Evolutionary conservation across 2,888 invertebrate species (phyloP).

Genomic region (Serripes groenlandicus): DNA sequence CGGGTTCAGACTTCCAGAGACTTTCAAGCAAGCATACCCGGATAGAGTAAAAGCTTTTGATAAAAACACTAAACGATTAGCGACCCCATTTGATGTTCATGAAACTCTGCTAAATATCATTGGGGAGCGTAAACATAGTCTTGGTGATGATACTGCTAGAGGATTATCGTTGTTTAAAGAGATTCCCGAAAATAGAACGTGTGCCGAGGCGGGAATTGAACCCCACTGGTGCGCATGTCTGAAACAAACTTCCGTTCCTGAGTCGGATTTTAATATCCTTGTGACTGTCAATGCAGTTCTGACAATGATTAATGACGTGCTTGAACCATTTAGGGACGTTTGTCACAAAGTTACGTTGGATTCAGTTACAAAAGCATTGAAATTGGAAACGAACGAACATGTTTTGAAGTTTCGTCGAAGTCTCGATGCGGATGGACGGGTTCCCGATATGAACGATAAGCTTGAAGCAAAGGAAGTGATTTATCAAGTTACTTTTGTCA

Average conservation of each 20-base stretch:
- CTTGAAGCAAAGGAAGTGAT: conserved; percentile 89
- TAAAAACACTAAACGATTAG: conserved; percentile 90
- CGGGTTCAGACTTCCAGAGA: conserved; percentile 92
- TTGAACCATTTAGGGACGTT: conserved; percentile 86
- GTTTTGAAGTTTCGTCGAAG: conserved; percentile 91
- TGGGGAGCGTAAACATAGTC: conserved; percentile 15
- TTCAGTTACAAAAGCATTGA: conserved; percentile 91
- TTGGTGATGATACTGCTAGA: conserved; percentile 70
- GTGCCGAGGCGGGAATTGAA: conserved; percentile 95
- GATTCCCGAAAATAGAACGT: conserved; percentile 91
- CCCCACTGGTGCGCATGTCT: conserved; percentile 98
- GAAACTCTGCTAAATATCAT: conserved; percentile 91
- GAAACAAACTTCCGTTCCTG: conserved; percentile 91
- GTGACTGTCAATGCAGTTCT: conserved; percentile 88
- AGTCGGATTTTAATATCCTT: conserved; percentile 87
- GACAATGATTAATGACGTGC: conserved; percentile 89
- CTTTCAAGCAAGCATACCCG: conserved; percentile 90
- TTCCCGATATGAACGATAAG: conserved; percentile 91
- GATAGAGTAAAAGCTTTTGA: conserved; percentile 89
- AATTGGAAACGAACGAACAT: conserved; percentile 90
- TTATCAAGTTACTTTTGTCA: conserved; percentile 93
- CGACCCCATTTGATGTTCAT: conserved; percentile 96
- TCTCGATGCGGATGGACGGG: conserved; percentile 93
- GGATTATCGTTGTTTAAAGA: conserved; percentile 83
- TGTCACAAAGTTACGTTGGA: conserved; percentile 87